Evolutionary conservation across 2,113 vertebrate species (phyloP), one percentile per base, ranked within the genome.

Genomic region (Herpailurus yagouaroundi): DNA sequence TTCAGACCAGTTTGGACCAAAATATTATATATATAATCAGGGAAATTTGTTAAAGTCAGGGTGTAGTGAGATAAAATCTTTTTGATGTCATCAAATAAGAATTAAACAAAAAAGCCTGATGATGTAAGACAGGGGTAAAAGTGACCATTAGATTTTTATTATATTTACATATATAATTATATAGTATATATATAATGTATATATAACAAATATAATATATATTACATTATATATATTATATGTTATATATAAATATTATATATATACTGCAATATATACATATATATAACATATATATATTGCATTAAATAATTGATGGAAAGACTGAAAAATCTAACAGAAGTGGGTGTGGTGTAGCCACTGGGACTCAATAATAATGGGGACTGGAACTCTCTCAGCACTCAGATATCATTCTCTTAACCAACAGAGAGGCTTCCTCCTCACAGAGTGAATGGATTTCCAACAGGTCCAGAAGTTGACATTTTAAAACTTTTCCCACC

Each of bases 31-130:
- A 45, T 45, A 0, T 45, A 45, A 45, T 45, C 1, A 45, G 45
- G 45, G 9, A 60, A 90, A 79, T 57, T 77, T 82, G 31, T 52
- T 84, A 71, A 94, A 64, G 25, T 60, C 15, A 94, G 9, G 82
- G 9, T 66, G 21, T 16, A 83, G 16, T 57, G 74, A 90, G 12
- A 84, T 66, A 66, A 89, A 63, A 66, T 0, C 5, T 13, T 91
- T 36, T 36, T 41, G 0, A 36, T 45, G 66, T 91, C 52, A 7
- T 86, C 68, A 64, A 63, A 7, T 71, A 9, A 89, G 3, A 85
- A 91, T 64, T 66, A 60, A 76, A 41, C 18, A 60, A 41, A 89
- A 63, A 96, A 41, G 11, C 6, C 38, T 38, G 14, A 52, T 52
- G 10, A 79, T 68, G 11, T 94, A 96, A 96, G n/a, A 29, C 45